phyloP scores from a whole-genome alignment of 2,113 vertebrate genomes.

The Aythya baeri region DNA sequence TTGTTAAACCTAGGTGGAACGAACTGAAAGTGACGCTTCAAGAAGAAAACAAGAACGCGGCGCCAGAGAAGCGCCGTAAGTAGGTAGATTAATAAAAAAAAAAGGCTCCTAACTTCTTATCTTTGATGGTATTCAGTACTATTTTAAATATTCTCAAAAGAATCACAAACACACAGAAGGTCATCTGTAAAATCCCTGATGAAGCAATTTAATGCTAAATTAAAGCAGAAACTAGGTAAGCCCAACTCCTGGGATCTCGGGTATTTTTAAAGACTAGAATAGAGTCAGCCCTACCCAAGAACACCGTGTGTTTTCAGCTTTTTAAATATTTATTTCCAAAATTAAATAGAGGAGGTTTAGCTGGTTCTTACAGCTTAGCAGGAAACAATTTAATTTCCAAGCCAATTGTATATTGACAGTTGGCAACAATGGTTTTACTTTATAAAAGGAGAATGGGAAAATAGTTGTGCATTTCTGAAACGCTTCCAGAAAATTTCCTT shows the following conservation, averaged over 20 bases:
- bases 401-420: conserved; percentile 60
- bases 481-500: conserved; percentile 68
- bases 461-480: conserved; percentile 64
- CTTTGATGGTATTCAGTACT: conserved; percentile 66
- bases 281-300: conserved; percentile 60
- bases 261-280: conserved; percentile 60
- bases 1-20: not conserved
- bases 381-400: conserved; percentile 75
- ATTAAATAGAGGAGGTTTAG: conserved; percentile 66
- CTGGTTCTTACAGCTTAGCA: conserved; percentile 59
- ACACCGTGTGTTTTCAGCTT: conserved; percentile 54
- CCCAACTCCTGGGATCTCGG: conserved; percentile 46
- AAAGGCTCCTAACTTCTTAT: conserved; percentile 39
- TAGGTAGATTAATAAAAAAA: conserved; percentile 52
- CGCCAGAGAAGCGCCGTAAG: not conserved
- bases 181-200: conserved; percentile 48
- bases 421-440: conserved; percentile 62
- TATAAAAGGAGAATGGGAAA: conserved; percentile 61
- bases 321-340: conserved; percentile 74
- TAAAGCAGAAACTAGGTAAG: conserved; percentile 68
- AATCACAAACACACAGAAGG: conserved; percentile 55
- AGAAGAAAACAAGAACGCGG: conserved; percentile 33
- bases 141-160: conserved; percentile 61
- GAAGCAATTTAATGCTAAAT: conserved; percentile 66
- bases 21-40: conserved; percentile 41